A percentile compares a stretch with the other conserved stretches of the same genome.
phyloP scores from a whole-genome alignment of 2,113 vertebrate species.

The Sclerurus mexicanus region DNA sequence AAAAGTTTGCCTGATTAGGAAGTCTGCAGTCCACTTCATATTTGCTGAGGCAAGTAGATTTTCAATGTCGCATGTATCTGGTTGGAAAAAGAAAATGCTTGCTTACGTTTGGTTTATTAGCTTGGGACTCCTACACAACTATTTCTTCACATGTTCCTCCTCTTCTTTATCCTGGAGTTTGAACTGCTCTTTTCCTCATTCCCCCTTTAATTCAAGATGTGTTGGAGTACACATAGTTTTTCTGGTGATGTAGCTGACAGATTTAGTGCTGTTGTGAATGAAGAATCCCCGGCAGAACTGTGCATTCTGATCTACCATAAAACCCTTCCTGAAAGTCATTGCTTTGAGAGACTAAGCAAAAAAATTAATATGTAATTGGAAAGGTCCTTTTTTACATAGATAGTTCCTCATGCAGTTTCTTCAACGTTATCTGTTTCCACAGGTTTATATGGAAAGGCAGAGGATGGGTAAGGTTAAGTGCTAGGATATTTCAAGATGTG shows the following conservation, averaged over 20 bases:
- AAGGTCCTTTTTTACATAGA: neutral
- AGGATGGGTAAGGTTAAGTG: neutral
- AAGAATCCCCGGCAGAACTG: neutral
- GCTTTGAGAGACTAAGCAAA: neutral
- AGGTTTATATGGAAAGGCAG: neutral
- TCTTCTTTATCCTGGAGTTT: neutral
- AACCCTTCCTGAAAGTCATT: neutral
- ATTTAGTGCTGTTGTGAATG: neutral
- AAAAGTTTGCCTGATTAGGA: neutral
- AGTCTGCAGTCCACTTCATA: neutral
- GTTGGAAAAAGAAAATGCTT: neutral
- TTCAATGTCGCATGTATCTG: rapidly evolving
- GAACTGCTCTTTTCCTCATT: neutral
- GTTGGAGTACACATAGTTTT: neutral
- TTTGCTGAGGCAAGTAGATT: neutral
- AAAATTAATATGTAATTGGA: neutral
- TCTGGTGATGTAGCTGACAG: neutral
- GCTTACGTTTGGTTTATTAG: neutral
- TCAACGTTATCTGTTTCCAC: neutral
- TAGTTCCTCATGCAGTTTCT: neutral
- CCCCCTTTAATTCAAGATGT: neutral
- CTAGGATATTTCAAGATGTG: neutral
- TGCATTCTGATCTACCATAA: neutral
- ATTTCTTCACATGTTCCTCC: neutral
- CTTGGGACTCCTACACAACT: neutral